Evolutionary conservation across 2,797 vertebrate genomes (phyloP).

Genomic region (Rhabdophis nuchalis): DNA sequence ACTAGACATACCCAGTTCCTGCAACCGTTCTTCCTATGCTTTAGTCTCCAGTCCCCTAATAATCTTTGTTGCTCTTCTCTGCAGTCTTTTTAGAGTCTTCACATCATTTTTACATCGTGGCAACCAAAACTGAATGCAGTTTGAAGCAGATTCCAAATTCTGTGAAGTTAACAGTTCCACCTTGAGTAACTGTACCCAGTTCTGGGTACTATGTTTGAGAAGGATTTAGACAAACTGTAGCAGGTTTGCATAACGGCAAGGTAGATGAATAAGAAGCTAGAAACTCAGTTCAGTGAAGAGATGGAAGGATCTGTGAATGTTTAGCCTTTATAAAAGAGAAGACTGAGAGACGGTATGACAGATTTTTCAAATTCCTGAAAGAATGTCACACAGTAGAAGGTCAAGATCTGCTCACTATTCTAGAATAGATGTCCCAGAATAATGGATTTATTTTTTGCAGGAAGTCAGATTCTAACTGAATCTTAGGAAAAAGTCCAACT

Average conservation of each 20-base stretch:
- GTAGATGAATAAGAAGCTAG: background rate
- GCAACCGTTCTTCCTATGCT: too few relatives aligned
- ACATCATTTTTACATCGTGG: too few relatives aligned
- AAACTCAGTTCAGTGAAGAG: background rate
- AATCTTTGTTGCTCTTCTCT: too few relatives aligned
- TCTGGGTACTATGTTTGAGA: background rate
- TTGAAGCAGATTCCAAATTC: background rate
- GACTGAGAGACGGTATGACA: background rate
- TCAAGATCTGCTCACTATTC: background rate
- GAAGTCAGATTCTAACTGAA: background rate
- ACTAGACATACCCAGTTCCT: too few relatives aligned
- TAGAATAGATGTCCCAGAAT: background rate
- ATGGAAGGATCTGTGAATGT: background rate
- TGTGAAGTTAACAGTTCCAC: background rate
- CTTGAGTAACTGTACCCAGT: background rate
- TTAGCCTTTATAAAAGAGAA: background rate
- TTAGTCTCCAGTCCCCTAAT: too few relatives aligned
- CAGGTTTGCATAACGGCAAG: background rate
- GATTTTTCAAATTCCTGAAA: background rate
- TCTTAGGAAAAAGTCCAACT: background rate
- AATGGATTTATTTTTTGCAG: background rate
- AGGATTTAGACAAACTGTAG: background rate
- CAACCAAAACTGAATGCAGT: too few relatives aligned
- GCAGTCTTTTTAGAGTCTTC: too few relatives aligned
- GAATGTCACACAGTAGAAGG: background rate